These are phyloP conservation scores for Lepetodrilus schrolli DNA, from an alignment of 2,888 invertebrate species.

Conservation along the genomic window DNA sequence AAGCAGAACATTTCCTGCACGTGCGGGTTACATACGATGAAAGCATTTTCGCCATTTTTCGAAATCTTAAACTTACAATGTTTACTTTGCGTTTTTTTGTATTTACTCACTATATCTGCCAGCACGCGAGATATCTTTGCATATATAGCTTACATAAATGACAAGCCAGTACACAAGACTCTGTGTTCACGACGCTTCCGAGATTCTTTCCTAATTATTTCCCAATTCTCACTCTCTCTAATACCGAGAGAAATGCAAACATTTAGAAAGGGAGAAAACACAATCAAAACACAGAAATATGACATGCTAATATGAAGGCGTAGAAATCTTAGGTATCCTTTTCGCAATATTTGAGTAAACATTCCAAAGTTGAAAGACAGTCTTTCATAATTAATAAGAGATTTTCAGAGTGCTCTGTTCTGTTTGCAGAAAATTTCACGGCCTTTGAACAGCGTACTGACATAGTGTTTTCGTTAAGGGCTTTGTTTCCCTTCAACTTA, in stretches of 20 bases:
- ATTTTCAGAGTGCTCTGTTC: neutral
- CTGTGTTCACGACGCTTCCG: neutral
- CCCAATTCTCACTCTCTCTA: neutral
- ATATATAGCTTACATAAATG: neutral
- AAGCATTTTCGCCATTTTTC: neutral
- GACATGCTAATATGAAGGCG: neutral
- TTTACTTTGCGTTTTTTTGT: constrained; percentile 12
- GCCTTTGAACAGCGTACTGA: neutral
- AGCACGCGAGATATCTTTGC: constrained; percentile 7
- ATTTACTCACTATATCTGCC: constrained; percentile 18
- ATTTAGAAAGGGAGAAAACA: neutral
- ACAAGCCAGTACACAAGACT: neutral
- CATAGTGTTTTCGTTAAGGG: neutral
- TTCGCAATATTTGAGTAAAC: neutral
- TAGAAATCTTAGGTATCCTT: neutral
- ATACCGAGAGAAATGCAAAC: constrained; percentile 1
- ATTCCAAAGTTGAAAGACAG: neutral
- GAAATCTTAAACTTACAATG: neutral
- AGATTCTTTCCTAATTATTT: constrained; percentile 7
- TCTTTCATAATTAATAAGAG: constrained; percentile 11
- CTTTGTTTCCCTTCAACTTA: constrained; percentile 17
- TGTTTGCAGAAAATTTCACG: neutral
- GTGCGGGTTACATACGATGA: neutral
- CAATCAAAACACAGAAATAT: constrained; percentile 4
- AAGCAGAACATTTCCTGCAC: neutral